Percentiles rank a stretch among this genome's conserved stretches.
Evolutionary conservation across 2,888 invertebrate genomes (phyloP).

Genomic region (Cordilura impudica): DNA sequence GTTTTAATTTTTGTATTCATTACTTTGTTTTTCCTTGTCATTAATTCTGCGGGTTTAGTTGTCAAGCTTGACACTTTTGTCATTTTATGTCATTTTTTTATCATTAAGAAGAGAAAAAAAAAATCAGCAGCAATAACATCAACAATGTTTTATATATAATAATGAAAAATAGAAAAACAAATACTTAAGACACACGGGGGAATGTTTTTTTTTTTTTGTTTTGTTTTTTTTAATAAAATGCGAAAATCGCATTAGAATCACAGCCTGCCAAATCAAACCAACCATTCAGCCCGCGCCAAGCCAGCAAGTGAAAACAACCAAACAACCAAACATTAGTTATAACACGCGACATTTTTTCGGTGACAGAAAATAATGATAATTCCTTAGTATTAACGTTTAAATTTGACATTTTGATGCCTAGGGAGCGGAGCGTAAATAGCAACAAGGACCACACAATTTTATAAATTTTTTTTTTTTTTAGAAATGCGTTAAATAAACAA

Average conservation of each 20-base stretch:
- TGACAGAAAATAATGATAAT: constrained; percentile 64
- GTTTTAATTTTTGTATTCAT: constrained; percentile 56
- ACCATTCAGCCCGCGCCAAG: not conserved
- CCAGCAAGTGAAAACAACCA: constrained; percentile 27
- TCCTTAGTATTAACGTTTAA: constrained; percentile 60
- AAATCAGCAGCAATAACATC: constrained; percentile 32
- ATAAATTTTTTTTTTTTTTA: not conserved
- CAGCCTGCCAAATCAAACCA: constrained; percentile 2
- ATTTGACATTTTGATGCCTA: constrained; percentile 50
- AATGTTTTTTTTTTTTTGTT: constrained; percentile 43
- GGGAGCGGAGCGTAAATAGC: constrained; percentile 6
- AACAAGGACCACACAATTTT: not conserved
- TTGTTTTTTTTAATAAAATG: constrained; percentile 66
- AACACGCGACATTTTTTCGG: constrained; percentile 45
- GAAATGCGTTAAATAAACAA: constrained; percentile 10
- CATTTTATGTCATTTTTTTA: constrained; percentile 67
- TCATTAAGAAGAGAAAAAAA: constrained; percentile 61
- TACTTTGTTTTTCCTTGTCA: constrained; percentile 63
- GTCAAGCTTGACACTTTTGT: constrained; percentile 67
- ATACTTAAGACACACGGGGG: constrained; percentile 64
- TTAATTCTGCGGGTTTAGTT: constrained; percentile 66
- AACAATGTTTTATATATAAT: not conserved
- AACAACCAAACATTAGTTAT: constrained; percentile 39
- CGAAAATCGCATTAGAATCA: constrained; percentile 61
- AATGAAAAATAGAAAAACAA: constrained; percentile 45